These are phyloP conservation scores for Trachymyrmex cornetzi DNA, from an alignment of 1,140 invertebrate species.

Conservation along the genomic window DNA sequence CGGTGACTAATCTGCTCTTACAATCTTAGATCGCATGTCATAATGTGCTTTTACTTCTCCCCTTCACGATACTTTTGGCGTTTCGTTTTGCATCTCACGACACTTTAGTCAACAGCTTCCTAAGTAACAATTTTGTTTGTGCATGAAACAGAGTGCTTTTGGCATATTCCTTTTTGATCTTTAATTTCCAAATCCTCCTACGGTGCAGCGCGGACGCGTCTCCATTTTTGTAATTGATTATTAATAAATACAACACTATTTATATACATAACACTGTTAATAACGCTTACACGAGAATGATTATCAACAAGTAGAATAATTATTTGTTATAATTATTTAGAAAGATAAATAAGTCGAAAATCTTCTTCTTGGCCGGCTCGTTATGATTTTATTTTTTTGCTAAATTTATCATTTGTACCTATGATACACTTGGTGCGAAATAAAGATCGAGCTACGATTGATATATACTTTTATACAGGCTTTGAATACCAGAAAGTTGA, in stretches of 20 bases:
- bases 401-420: background rate
- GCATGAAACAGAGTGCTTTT: background rate
- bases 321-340: background rate
- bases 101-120: background rate
- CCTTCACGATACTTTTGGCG: background rate
- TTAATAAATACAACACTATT: constrained; percentile 11
- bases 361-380: background rate
- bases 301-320: background rate
- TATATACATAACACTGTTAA: constrained; percentile 1
- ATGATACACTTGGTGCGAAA: background rate
- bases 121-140: background rate
- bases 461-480: background rate
- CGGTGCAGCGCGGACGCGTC: background rate
- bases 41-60: background rate
- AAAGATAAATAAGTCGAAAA: constrained; percentile 4
- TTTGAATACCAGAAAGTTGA: constrained; percentile 3
- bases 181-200: no score
- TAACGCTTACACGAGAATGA: background rate
- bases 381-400: constrained; percentile 28
- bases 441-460: background rate
- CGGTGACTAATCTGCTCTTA: background rate
- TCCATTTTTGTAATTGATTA: background rate
- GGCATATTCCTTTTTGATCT: no score
- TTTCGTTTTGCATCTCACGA: background rate
- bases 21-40: background rate